These are phyloP conservation scores for Hypselothyrea guttata DNA, from an alignment of 2,888 invertebrate species.

Conservation along the genomic window DNA sequence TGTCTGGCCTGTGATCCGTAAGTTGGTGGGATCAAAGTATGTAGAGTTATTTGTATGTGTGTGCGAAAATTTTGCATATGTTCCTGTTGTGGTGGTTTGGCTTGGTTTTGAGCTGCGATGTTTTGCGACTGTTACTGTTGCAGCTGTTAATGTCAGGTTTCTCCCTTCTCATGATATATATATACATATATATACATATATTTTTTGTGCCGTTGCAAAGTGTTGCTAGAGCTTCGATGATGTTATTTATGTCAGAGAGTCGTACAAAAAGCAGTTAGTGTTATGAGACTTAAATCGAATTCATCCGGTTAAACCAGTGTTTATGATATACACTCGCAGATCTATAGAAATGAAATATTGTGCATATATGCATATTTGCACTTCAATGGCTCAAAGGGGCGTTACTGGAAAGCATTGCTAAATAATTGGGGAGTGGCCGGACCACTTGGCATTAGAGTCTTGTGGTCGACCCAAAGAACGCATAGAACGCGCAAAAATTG, in stretches of 20 bases:
- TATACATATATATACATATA: too few species aligned
- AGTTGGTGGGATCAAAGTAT: constrained; percentile 1
- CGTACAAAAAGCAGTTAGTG: constrained; percentile 56
- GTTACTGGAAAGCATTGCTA: too few species aligned
- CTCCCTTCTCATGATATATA: constrained; percentile 18
- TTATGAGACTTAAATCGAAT: constrained; percentile 57
- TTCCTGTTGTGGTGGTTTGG: constrained; percentile 2
- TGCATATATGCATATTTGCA: neutral
- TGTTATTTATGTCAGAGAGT: constrained; percentile 53
- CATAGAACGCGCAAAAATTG: too few species aligned
- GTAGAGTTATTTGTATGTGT: neutral
- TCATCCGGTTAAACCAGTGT: constrained; percentile 64
- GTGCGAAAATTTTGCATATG: constrained; percentile 24
- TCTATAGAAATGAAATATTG: neutral
- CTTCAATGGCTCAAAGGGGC: too few species aligned
- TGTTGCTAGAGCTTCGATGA: constrained; percentile 50
- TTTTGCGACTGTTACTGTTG: constrained; percentile 17
- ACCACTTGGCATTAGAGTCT: too few species aligned
- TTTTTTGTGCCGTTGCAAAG: constrained; percentile 12
- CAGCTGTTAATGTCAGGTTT: constrained; percentile 46
- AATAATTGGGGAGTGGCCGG: too few species aligned
- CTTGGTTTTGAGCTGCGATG: constrained; percentile 9
- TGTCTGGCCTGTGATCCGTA: constrained; percentile 18
- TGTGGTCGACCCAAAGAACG: neutral
- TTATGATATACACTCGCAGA: constrained; percentile 28